phyloP scores from a whole-genome alignment of 1,140 invertebrate genomes.

The Drosophila teissieri region DNA sequence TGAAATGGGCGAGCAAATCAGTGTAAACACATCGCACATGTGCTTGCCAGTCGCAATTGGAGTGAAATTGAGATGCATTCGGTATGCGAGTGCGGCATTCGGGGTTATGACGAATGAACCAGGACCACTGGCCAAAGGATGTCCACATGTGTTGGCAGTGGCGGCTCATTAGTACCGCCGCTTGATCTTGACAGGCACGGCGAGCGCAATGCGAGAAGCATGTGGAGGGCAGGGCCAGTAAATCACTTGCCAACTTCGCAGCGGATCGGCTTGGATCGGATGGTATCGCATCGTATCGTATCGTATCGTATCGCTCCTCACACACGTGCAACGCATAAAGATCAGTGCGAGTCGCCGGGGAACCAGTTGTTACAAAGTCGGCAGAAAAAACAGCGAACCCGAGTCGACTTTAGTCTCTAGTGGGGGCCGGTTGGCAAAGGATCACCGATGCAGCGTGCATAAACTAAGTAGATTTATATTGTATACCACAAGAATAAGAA shows the following conservation, averaged over 20 bases:
- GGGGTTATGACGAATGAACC: conserved; percentile 21
- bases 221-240: conserved; percentile 45
- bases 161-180: conserved; percentile 56
- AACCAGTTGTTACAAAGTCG: conserved; percentile 61
- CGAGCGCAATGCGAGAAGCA: conserved; percentile 23
- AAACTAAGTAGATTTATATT: conserved; percentile 31
- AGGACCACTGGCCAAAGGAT: conserved; percentile 26
- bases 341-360: conserved; percentile 34
- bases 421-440: conserved; percentile 61
- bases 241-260: conserved; percentile 41
- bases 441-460: conserved; percentile 25
- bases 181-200: conserved; percentile 47
- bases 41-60: conserved; percentile 53
- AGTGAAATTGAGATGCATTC: conserved; percentile 35
- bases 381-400: conserved; percentile 11
- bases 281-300: neutral
- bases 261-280: neutral
- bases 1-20: conserved; percentile 52
- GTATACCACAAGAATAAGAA: neutral
- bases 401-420: conserved; percentile 45
- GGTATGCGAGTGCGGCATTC: too few relatives aligned
- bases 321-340: conserved; percentile 64
- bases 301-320: neutral
- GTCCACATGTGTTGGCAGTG: conserved; percentile 61
- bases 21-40: conserved; percentile 58